Conservation (phyloP, 2,113 vertebrate species). For the Daubentonia madagascariensis region DNA sequence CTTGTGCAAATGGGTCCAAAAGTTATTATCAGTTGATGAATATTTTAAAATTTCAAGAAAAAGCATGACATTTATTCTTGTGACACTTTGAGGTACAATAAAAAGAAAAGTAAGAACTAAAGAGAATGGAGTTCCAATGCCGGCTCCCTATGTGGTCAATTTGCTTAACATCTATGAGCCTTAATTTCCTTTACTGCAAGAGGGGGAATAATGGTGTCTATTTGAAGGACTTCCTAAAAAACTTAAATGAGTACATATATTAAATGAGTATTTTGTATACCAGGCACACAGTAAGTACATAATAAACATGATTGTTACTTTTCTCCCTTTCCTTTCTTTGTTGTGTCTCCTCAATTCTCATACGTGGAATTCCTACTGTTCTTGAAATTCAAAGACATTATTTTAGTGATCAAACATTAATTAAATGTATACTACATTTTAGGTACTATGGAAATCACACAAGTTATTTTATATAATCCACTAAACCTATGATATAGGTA, state of each 20-base stretch:
- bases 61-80: not conserved
- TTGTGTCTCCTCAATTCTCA: not conserved
- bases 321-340: not conserved
- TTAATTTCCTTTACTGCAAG: not conserved
- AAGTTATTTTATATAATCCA: not conserved
- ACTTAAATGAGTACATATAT: not conserved
- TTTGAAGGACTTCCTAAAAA: not conserved
- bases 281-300: not conserved
- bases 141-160: not conserved
- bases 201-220: not conserved
- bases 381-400: not conserved
- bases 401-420: not conserved
- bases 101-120: not conserved
- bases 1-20: not conserved
- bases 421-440: not conserved
- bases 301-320: not conserved
- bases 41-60: not conserved
- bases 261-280: not conserved
- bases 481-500: not conserved
- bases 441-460: not conserved
- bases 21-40: not conserved
- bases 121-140: not conserved
- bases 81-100: not conserved
- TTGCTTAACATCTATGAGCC: not conserved
- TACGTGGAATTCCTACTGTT: not conserved